These are phyloP conservation scores for Puntigrus tetrazona DNA, from an alignment of 2,113 vertebrate genomes.

Conservation along the genomic window DNA sequence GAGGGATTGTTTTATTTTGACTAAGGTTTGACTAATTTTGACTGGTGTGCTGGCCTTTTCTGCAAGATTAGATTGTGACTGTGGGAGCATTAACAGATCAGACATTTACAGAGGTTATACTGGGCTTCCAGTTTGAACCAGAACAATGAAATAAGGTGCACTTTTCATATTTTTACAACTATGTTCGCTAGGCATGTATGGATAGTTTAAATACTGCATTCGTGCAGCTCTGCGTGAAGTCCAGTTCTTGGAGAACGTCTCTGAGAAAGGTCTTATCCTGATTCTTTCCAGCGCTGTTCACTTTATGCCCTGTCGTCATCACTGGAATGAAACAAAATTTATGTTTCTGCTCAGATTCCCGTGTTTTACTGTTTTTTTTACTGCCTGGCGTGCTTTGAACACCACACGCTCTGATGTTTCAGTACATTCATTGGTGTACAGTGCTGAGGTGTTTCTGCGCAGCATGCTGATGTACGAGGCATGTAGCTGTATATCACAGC, in stretches of 20 bases:
- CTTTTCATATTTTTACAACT: background rate
- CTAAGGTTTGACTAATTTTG: no score
- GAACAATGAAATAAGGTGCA: background rate
- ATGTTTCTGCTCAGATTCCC: conserved; percentile 17
- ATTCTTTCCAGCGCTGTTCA: background rate
- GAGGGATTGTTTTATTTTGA: no score
- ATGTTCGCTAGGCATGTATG: background rate
- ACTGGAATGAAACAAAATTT: background rate
- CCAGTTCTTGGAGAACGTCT: background rate
- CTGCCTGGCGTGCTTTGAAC: background rate
- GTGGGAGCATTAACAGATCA: background rate
- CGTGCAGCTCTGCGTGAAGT: background rate
- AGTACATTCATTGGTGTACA: background rate
- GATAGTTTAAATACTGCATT: background rate
- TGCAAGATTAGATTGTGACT: background rate
- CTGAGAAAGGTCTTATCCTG: background rate
- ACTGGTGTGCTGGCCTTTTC: no score
- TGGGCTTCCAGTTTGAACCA: background rate
- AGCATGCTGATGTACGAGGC: background rate
- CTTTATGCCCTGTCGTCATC: background rate
- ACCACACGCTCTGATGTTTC: background rate
- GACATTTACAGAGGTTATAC: background rate
- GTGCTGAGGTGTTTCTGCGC: background rate
- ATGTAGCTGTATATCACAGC: conserved; percentile 1
- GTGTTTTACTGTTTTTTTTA: background rate